Evolutionary conservation across 1,140 invertebrate species (phyloP), one percentile per base, ranked within the genome.

Genomic region (Caenorhabditis remanei): DNA sequence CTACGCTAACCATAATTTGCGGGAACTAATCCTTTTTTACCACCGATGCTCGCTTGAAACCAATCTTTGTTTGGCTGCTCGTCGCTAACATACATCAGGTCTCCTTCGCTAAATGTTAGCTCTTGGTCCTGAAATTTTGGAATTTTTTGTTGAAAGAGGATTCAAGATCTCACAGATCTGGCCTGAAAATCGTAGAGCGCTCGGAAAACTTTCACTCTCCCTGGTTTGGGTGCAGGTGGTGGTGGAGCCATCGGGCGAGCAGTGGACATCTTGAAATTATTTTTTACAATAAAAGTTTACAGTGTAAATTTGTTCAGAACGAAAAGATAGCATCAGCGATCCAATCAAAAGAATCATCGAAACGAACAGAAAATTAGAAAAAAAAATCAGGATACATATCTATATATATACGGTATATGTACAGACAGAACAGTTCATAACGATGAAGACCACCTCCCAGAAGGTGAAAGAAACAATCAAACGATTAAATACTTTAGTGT

Each of bases 101-200:
- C 95, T 53, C 95, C 95, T 93, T 95, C 95, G 71, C 95, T 94
- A 93, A 95, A 95, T 21, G 94, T 93, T 83, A 95, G 89, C 87
- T 95, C 94, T 93, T 94, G 46, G 19, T 67, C 84, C 87, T 88
- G 24, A 58, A 85, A 55, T 19, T 21, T 50, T 43, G 3, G 11
- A 53, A 4, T 67, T 19, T 32, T 56, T 56, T 3, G 11, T 65
- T 32, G 32, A 24, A 61, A 75, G 75, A 21, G 4, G 14, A 43
- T 24, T 14, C 24, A 16, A 58, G 85, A 90, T 93, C 93, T 94
- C 93, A 95, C 94, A 93, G 94, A 93, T 90, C 95, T 94, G 67
- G 95, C 94, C 61, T 93, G 93, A 90, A 95, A 95, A 61, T 93
- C 94, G 91, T 94, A 95, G 11, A 95, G 88, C 21, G 95, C 94